Percentiles rank a stretch among this genome's conserved stretches.
Conservation (phyloP, 2,113 vertebrate genomes). For the Genyomyrus donnyi region DNA sequence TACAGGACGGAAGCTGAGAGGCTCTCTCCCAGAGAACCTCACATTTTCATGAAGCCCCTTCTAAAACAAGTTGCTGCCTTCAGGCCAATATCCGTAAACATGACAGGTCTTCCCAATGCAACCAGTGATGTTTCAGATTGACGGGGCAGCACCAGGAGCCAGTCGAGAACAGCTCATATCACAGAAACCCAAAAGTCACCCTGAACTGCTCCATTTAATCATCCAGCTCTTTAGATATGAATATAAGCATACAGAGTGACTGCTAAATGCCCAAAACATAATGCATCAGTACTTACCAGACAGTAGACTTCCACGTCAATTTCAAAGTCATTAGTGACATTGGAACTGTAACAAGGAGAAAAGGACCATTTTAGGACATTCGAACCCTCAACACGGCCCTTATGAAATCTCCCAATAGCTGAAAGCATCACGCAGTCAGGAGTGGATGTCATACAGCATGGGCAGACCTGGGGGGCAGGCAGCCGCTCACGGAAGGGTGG, state of each 20-base stretch:
- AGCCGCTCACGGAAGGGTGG: no score
- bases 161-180: background rate
- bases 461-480: background rate
- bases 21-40: background rate
- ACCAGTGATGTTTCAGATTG: background rate
- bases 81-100: background rate
- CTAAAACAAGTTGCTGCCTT: background rate
- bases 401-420: background rate
- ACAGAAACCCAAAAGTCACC: background rate
- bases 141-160: background rate
- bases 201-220: background rate
- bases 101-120: background rate
- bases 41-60: background rate
- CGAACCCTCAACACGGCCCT: background rate
- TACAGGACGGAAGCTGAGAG: background rate
- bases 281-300: constrained; percentile 66
- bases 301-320: constrained; percentile 83
- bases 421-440: background rate
- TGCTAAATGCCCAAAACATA: background rate
- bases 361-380: background rate
- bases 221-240: background rate
- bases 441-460: background rate
- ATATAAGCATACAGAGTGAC: background rate
- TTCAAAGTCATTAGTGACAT: constrained; percentile 83
- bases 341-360: constrained; percentile 55